Evolutionary conservation across 2,797 vertebrate species (phyloP), one percentile per base, ranked within the genome.

Genomic region (Poliocrania exsul): DNA sequence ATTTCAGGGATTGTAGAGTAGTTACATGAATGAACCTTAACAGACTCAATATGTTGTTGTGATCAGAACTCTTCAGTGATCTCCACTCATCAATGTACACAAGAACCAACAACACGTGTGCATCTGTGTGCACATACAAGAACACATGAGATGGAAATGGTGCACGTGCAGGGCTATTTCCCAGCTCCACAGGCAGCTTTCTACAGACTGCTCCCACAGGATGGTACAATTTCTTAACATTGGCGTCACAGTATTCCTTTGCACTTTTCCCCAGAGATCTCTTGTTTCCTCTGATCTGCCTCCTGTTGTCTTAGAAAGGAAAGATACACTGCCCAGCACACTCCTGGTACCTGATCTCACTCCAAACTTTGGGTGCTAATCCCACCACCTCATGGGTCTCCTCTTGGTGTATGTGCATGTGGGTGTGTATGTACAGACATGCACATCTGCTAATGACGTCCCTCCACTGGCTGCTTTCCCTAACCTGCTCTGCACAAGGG

Each of bases 311-410:
- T 83, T 10, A 88, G 54, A 88, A 87, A 92, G 93, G 75, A 93
- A 81, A 88, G 75, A 25, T 75, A 21, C 56, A 60, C 61, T 69
- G 60, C 72, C 69, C 84, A 89, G 86, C 57, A 87, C 74, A 56
- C 61, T 74, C 42, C 65, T 65, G 72, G 53, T 78, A 65, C 86
- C 51, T 94, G 91, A 94, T 73, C 81, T 86, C 65, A 24, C 35
- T 75, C 85, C 92, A 91, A 24, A 58, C 15, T 81, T 26, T 88
- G 79, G 73, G 91, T 91, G 84, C 82, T 86, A 94, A 92, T 92
- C 85, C 82, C 81, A 81, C 23, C 79, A 53, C 25, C 75, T 54
- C 84, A 74, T 74, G 53, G 53, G n/a, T 74, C 56, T 85, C 40
- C 58, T 79, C 47, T 62, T 53, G 50, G 50, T 51, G 58, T 19